Base-by-base conservation (phyloP, 2,888 invertebrate genomes). In the Euspilapteryx auroguttella region DNA sequence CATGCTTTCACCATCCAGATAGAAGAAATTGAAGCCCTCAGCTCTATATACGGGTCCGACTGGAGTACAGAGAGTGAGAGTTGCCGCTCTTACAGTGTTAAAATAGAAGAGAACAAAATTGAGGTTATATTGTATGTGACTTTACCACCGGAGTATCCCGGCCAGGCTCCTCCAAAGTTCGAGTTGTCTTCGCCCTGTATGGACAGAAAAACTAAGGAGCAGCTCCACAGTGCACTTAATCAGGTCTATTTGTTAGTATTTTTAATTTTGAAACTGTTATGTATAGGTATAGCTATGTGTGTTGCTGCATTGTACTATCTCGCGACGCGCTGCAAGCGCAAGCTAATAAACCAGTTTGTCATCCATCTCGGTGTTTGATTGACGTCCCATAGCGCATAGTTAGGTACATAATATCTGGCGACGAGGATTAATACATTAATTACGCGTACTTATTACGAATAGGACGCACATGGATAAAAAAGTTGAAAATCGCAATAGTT, bases 171-270 rank as follows among this genome's bases (percentile, higher is more conserved):
- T 2, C 89, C 89, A 1, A 73, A 66, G 35, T 88, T 82, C 51
- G 82, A 85, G 45, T 44, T 89, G 21, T 83, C 86, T 28, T 87
- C 88, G 1, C 87, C 89, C 0, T 81, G 82, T 78, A 71, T 89
- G 54, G 71, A 76, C 27, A 71, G 80, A 28, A 58, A 73, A 22
- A 75, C 78, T 22, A 86, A 86, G 46, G 59, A 65, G 33, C 47
- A 63, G 17, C 58, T 89, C 2, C 68, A 75, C 31, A 51, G 56
- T 32, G 59, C 75, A 12, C 64, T 89, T 41, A 77, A 85, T 41
- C 78, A 82, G 41, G 73, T 86, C 36, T 86, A 83, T 58, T 61
- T 82, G 87, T 88, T 77, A 75, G 81, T 75, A 46, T 39, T 38
- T 37, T 17, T 30, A 22, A 13, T 15, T 30, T 31, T 24, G 29